Evolutionary conservation across 37 sponge, comb jelly and placozoan genomes (phyloP).

Genomic region (Hexactinellida sp.): DNA sequence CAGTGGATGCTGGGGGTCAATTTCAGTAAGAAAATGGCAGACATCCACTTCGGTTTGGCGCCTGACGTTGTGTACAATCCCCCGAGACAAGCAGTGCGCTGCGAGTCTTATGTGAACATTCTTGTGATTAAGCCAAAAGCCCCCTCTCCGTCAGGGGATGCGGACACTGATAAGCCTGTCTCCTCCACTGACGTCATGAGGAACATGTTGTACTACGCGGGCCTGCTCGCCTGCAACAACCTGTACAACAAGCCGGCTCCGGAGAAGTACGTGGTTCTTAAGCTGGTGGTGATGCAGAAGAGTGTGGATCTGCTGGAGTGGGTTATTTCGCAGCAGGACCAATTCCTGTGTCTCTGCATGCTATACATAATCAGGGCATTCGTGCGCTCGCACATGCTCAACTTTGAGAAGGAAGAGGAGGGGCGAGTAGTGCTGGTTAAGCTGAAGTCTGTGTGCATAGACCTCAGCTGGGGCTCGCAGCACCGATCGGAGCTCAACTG

Average conservation of each 20-base stretch:
- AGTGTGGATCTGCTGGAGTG: not conserved
- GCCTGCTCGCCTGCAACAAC: not conserved
- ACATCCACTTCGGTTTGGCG: not conserved
- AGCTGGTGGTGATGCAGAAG: slow-evolving; percentile 1
- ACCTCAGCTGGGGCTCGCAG: not conserved
- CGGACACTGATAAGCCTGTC: not conserved
- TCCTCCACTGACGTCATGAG: not conserved
- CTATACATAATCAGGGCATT: not conserved
- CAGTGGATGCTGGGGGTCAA: slow-evolving; percentile 39
- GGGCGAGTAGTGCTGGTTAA: not conserved
- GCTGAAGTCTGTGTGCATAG: not conserved
- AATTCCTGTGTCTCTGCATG: not conserved
- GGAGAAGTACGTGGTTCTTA: not conserved
- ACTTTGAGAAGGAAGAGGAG: not conserved
- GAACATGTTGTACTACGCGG: not conserved
- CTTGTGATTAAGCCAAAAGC: not conserved
- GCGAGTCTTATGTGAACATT: not conserved
- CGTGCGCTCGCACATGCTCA: slow-evolving; percentile 13
- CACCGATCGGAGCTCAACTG: not conserved
- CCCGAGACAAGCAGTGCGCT: not conserved
- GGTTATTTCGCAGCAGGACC: not conserved
- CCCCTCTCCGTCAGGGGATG: not conserved
- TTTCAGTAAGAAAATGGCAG: slow-evolving; percentile 18
- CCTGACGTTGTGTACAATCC: not conserved
- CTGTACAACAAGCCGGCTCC: slow-evolving; percentile 1